A percentile compares a stretch with the other conserved stretches of the same genome.
Conservation (phyloP, 2,797 vertebrate genomes). For the Melanotaenia nigrans region DNA sequence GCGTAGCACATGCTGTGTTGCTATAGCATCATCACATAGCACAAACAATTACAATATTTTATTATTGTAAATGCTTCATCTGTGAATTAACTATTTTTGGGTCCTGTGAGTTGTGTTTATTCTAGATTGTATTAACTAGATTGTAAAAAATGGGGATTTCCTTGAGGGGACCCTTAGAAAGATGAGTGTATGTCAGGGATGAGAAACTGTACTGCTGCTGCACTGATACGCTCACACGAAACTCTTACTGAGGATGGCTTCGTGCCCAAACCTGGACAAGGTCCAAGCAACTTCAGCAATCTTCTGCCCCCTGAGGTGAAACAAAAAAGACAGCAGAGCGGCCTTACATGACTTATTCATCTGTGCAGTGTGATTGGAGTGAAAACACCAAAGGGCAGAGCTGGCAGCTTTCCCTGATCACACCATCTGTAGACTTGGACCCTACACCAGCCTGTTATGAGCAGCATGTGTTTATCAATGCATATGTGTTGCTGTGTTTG, state of each 20-base stretch:
- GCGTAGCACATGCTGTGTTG: neutral
- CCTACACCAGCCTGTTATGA: slow-evolving; percentile 13
- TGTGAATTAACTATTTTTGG: neutral
- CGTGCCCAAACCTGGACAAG: slow-evolving; percentile 53
- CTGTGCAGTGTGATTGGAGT: slow-evolving; percentile 56
- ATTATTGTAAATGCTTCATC: neutral
- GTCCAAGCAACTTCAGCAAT: slow-evolving; percentile 68
- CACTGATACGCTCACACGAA: slow-evolving; percentile 23
- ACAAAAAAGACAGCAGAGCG: slow-evolving; percentile 50
- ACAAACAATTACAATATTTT: neutral
- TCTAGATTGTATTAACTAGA: neutral
- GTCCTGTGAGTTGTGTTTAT: neutral
- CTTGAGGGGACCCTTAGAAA: slow-evolving; percentile 31
- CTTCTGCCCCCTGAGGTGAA: slow-evolving; percentile 48
- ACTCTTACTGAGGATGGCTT: slow-evolving; percentile 30
- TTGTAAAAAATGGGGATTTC: slow-evolving; percentile 35
- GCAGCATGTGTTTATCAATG: slow-evolving; percentile 20
- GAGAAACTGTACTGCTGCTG: slow-evolving; percentile 22
- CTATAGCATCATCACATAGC: slow-evolving; percentile 13
- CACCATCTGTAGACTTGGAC: slow-evolving; percentile 65
- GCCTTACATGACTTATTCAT: slow-evolving; percentile 67
- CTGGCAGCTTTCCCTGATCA: slow-evolving; percentile 50
- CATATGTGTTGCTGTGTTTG: neutral
- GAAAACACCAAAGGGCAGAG: slow-evolving; percentile 57
- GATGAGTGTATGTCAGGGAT: slow-evolving; percentile 26